Evolutionary conservation across 1,140 invertebrate genomes (phyloP).

Genomic region (Andrena cerasifolii): DNA sequence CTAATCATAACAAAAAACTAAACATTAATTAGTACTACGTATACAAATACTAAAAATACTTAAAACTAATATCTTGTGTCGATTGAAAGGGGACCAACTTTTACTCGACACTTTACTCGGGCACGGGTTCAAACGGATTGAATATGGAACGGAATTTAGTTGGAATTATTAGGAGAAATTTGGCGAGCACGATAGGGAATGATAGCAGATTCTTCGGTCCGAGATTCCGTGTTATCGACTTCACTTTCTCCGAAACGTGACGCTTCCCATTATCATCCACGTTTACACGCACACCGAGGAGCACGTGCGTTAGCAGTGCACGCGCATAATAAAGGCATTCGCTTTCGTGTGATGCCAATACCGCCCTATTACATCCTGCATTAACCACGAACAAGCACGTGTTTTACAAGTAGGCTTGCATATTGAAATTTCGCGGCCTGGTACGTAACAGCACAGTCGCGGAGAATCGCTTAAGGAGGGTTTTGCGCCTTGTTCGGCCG

Average conservation of each 20-base stretch:
- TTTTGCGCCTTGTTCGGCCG: too few relatives aligned
- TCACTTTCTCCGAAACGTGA: slow-evolving; percentile 37
- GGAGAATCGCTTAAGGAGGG: neutral
- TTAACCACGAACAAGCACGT: slow-evolving; percentile 10
- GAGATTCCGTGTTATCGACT: neutral
- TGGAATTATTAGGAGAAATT: too few relatives aligned
- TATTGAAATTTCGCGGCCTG: slow-evolving; percentile 16
- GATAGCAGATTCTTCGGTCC: neutral
- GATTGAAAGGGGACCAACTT: too few relatives aligned
- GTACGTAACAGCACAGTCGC: neutral
- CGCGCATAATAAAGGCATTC: slow-evolving; percentile 20
- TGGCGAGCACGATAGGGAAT: too few relatives aligned
- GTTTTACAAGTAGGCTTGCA: neutral
- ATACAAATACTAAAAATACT: too few relatives aligned
- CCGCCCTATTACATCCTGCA: slow-evolving; percentile 22
- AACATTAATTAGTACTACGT: too few relatives aligned
- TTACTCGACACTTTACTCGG: too few relatives aligned
- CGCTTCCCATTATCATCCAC: slow-evolving; percentile 48
- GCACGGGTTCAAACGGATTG: too few relatives aligned
- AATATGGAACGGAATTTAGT: too few relatives aligned
- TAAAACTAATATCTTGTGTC: too few relatives aligned
- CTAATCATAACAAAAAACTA: too few relatives aligned
- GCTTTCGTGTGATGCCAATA: slow-evolving; percentile 1
- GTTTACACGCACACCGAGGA: slow-evolving; percentile 28
- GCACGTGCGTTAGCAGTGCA: slow-evolving; percentile 45